Percentiles rank a stretch among this genome's conserved stretches.
phyloP scores from a whole-genome alignment of 1,140 invertebrate genomes.

The Aphis gossypii region DNA sequence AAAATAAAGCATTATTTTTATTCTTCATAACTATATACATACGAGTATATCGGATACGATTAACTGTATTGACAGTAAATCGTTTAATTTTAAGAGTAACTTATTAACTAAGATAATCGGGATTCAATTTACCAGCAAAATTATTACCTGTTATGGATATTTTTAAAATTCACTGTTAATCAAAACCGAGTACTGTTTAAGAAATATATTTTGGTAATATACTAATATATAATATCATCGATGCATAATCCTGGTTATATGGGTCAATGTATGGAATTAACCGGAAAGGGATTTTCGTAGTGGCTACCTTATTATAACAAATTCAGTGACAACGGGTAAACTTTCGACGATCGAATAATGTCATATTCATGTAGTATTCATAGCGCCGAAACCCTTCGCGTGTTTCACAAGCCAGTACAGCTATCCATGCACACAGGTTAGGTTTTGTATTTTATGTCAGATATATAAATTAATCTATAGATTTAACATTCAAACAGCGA shows the following conservation, averaged over 20 bases:
- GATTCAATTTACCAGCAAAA: too few relatives aligned
- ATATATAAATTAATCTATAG: background rate
- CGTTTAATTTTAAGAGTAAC: too few relatives aligned
- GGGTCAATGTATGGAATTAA: background rate
- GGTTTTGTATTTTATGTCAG: background rate
- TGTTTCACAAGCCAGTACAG: background rate
- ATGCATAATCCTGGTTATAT: background rate
- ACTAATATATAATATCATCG: background rate
- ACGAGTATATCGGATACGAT: too few relatives aligned
- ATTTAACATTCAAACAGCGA: background rate
- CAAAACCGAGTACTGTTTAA: background rate
- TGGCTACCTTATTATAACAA: background rate
- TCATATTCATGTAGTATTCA: conserved; percentile 8
- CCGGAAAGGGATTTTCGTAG: background rate
- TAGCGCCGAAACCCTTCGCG: background rate
- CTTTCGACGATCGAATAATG: background rate
- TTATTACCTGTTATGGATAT: too few relatives aligned
- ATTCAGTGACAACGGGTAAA: background rate
- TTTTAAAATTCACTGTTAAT: too few relatives aligned
- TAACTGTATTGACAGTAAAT: too few relatives aligned
- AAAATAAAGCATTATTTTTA: too few relatives aligned
- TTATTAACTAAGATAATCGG: too few relatives aligned
- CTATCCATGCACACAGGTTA: background rate
- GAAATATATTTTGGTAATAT: background rate
- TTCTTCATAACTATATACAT: too few relatives aligned